Evolutionary conservation across 1,140 invertebrate species (phyloP).

Genomic region (Euglossa dilemma): DNA sequence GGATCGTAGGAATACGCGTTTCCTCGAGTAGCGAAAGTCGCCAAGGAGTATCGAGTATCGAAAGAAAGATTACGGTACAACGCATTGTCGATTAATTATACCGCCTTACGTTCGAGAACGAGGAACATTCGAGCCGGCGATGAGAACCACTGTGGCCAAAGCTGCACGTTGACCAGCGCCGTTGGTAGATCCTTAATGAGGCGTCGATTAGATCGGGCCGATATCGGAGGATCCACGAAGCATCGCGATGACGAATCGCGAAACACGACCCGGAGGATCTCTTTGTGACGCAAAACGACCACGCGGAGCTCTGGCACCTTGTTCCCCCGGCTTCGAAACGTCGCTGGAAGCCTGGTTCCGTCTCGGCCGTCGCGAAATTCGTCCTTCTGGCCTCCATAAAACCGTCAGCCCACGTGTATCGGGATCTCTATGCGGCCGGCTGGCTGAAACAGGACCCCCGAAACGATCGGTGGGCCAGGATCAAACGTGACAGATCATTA

Average conservation of each 20-base stretch:
- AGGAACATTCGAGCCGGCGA: not conserved
- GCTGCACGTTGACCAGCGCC: constrained; percentile 36
- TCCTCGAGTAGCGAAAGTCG: too few relatives aligned
- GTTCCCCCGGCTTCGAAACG: not conserved
- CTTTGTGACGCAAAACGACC: constrained; percentile 19
- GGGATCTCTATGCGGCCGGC: constrained; percentile 11
- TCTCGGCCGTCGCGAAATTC: not conserved
- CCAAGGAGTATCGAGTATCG: too few relatives aligned
- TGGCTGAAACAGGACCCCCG: constrained; percentile 47
- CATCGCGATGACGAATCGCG: constrained; percentile 66
- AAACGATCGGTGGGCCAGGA: constrained; percentile 50
- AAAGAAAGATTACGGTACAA: too few relatives aligned
- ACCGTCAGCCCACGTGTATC: constrained; percentile 33
- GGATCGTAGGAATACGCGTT: too few relatives aligned
- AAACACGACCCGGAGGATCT: constrained; percentile 40
- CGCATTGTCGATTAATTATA: too few relatives aligned
- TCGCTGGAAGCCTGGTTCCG: not conserved
- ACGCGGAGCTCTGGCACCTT: not conserved
- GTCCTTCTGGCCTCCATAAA: not conserved
- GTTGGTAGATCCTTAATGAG: constrained; percentile 78
- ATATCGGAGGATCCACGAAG: constrained; percentile 68
- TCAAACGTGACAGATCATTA: constrained; percentile 67
- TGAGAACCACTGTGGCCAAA: constrained; percentile 71
- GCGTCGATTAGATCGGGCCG: constrained; percentile 76
- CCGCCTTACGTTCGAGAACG: not conserved